Conservation (phyloP, 2,113 vertebrate species). For the Gallinago paraguaiae region DNA sequence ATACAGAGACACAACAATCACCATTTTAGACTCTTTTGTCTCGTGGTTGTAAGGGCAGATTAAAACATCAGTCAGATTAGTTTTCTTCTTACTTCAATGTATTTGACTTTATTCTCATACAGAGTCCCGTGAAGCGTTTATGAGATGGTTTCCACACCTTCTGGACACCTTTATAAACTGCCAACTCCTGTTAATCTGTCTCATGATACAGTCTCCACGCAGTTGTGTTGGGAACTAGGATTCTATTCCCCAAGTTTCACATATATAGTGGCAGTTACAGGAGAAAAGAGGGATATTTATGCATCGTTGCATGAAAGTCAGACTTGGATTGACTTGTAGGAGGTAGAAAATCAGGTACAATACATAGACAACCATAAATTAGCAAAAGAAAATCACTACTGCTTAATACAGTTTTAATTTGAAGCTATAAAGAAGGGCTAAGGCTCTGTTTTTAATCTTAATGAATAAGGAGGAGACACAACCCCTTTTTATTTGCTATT, state of each 20-base stretch:
- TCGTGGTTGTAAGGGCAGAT: neutral
- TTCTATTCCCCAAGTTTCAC: neutral
- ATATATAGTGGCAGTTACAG: neutral
- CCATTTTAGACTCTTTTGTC: conserved; percentile 18
- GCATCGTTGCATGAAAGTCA: neutral
- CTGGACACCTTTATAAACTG: neutral
- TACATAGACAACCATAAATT: neutral
- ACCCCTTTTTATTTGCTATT: conserved; percentile 60
- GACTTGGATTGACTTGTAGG: neutral
- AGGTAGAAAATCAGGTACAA: neutral
- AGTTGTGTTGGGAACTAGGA: neutral
- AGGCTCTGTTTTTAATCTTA: conserved; percentile 36
- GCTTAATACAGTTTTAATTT: conserved; percentile 18
- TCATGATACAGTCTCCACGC: neutral
- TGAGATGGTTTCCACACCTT: neutral
- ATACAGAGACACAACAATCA: neutral
- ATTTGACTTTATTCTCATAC: neutral
- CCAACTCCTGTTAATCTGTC: neutral
- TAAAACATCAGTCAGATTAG: neutral
- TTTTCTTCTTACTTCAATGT: neutral
- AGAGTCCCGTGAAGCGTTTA: neutral
- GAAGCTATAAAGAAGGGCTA: neutral
- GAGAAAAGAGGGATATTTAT: neutral
- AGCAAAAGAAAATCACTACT: neutral
- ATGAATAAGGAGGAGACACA: conserved; percentile 52